A percentile compares a stretch with the other conserved stretches of the same genome.
Evolutionary conservation across 35 echinoderm and acorn worm species (phyloP).

Genomic region (Heliocidaris tuberculata): DNA sequence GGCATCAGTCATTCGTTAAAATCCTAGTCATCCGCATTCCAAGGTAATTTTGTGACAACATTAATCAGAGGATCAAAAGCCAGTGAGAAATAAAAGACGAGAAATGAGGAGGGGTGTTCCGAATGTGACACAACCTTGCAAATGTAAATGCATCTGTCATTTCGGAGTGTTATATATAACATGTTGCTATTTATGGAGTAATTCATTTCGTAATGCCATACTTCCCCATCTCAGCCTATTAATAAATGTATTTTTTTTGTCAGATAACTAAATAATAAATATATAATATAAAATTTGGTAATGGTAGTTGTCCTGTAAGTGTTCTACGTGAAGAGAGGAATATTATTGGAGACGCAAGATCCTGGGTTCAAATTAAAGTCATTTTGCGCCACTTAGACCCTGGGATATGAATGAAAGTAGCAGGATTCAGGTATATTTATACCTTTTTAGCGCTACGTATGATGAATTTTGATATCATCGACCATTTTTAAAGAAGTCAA

Average conservation of each 20-base stretch:
- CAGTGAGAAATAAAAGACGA: not conserved
- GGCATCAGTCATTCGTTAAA: not conserved
- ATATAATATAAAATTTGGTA: no score
- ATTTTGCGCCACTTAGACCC: no score
- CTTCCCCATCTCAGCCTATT: not conserved
- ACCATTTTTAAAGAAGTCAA: no score
- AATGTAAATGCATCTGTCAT: not conserved
- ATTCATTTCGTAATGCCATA: not conserved
- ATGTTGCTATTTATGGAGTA: not conserved
- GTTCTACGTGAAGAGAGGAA: no score
- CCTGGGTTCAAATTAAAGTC: no score
- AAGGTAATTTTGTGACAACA: not conserved
- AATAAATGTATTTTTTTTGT: not conserved
- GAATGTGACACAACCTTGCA: not conserved
- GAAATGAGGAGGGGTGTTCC: not conserved
- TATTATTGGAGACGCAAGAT: no score
- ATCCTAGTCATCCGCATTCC: not conserved
- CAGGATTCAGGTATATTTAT: no score
- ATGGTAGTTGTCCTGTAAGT: no score
- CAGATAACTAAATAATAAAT: not conserved
- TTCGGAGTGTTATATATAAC: not conserved
- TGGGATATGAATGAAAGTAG: no score
- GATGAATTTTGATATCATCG: no score
- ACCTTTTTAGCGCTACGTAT: no score
- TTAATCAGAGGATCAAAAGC: not conserved